These are phyloP conservation scores for Trissolcus basalis DNA, from an alignment of 1,140 invertebrate species.

Conservation along the genomic window DNA sequence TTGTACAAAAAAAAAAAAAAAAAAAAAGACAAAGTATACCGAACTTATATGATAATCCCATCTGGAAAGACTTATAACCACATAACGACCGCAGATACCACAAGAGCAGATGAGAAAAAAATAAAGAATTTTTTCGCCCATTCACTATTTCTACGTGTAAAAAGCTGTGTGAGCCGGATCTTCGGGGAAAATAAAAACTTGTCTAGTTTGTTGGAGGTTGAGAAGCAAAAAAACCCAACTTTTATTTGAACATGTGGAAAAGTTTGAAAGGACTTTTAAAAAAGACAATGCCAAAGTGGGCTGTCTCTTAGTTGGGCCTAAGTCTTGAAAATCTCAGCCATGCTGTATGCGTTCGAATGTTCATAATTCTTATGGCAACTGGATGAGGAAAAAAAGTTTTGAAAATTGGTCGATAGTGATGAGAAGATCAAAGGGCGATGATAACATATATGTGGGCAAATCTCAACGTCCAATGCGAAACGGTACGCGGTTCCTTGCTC, in stretches of 20 bases:
- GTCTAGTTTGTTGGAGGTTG: constrained; percentile 7
- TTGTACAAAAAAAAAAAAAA: too few relatives aligned
- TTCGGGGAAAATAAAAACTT: constrained; percentile 30
- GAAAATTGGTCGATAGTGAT: constrained; percentile 52
- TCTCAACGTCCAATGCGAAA: constrained; percentile 57
- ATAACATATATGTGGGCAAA: constrained; percentile 74
- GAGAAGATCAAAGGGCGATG: constrained; percentile 73
- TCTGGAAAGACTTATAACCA: constrained; percentile 69
- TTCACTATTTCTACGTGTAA: constrained; percentile 56
- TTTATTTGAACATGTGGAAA: background rate
- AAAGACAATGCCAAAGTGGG: too few relatives aligned
- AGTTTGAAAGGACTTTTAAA: background rate
- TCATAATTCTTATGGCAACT: constrained; percentile 30
- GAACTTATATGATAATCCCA: constrained; percentile 52
- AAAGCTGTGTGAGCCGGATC: constrained; percentile 52
- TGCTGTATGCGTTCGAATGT: constrained; percentile 4
- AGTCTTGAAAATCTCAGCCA: background rate
- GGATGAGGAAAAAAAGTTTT: constrained; percentile 26
- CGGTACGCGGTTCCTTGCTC: constrained; percentile 55
- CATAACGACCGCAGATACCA: constrained; percentile 12
- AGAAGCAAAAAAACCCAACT: constrained; percentile 24
- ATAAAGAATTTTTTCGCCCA: constrained; percentile 9
- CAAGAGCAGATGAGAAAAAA: constrained; percentile 28
- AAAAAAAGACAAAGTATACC: constrained; percentile 24
- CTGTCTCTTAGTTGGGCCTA: too few relatives aligned